Evolutionary conservation across 2,888 invertebrate species (phyloP), one percentile per base, ranked within the genome.

Genomic region (Alitta virens): DNA sequence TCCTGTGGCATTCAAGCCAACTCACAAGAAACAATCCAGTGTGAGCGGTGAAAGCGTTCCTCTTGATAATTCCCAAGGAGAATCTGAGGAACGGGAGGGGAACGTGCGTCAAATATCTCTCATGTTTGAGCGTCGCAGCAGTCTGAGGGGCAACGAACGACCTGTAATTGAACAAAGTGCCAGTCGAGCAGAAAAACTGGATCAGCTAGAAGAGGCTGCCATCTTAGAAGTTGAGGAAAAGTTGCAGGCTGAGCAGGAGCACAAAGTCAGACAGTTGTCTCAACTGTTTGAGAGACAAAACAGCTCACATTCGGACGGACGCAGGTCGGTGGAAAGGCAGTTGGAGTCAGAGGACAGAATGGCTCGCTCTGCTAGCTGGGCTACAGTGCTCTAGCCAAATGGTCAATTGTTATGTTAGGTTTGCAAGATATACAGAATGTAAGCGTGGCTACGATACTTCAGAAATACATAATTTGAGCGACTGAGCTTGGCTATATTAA

Each of bases 121-220:
- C 2, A 59, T 59, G 52, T 59, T 59, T 21, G 59, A 59, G 51
- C 33, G 59, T 1, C 27, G 59, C 23, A 59, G 51, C 25, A 59
- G 59, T 52, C 23, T 49, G 1, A 33, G 59, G 23, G 49, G 50
- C 23, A 49, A 50, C 51, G 51, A 38, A 16, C 52, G 38, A 7
- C 38, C 38, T 18, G 38, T 46, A 23, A 33, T 49, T 18, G 49
- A 52, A 21, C 50, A 59, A 38, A 50, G 38, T 7, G 40, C 38
- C n/a, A 21, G 38, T 1, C 40, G 51, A 23, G n/a, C n/a, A n/a
- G 59, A 59, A 25, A 59, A 59, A n/a, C 33, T 7, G 3, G 51
- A 59, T 33, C 50, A 51, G 16, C 14, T 16, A 23, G 51, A 38
- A 23, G 52, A 58, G 18, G 21, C 18, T 27, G 21, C 26, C n/a